Conservation (phyloP, 2,113 vertebrate genomes). For the Myrmophylax atrothorax region DNA sequence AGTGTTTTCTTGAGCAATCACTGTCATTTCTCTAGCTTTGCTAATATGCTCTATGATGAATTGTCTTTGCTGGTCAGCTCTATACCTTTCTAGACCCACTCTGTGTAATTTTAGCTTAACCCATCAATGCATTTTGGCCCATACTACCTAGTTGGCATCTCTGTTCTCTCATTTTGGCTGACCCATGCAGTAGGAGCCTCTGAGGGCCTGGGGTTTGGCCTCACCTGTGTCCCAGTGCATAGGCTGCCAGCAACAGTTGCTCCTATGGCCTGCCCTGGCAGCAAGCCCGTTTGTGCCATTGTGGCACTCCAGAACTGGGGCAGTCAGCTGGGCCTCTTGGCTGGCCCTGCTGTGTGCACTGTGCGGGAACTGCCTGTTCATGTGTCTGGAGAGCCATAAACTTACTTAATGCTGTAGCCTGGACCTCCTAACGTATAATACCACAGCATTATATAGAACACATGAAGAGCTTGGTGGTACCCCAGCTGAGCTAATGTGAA, state of each 20-base stretch:
- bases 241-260: background rate
- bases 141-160: background rate
- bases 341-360: background rate
- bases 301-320: background rate
- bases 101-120: background rate
- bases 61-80: background rate
- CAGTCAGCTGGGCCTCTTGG: background rate
- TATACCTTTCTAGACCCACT: background rate
- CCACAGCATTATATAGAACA: background rate
- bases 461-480: background rate
- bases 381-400: background rate
- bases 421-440: background rate
- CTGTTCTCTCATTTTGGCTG: background rate
- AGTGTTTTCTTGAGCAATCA: background rate
- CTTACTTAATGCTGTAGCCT: background rate
- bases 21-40: background rate
- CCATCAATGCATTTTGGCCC: background rate
- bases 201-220: background rate
- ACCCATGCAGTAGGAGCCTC: background rate
- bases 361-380: background rate
- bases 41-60: background rate
- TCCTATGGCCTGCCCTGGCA: background rate
- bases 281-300: accelerated
- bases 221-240: background rate
- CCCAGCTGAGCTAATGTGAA: background rate